Base-by-base conservation (phyloP, 30 jellyfish, hydroid and myxozoan species). In the Hydractinia symbiolongicarpus region DNA sequence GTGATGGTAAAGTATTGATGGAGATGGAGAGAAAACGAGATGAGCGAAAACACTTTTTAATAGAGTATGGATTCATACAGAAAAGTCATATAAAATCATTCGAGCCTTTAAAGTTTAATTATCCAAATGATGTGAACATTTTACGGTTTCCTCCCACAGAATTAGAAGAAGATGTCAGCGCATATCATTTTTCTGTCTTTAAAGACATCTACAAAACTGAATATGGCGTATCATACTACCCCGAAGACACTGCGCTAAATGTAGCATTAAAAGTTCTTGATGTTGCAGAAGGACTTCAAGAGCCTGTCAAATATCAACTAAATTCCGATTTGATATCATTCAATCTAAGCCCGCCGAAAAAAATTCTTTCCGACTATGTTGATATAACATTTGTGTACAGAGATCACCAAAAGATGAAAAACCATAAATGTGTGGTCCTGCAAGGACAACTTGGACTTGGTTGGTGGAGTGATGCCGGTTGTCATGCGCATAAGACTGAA, bases 391-490 rank as follows among this genome's bases (percentile, higher is more conserved):
- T 77, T 77, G 15, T 50, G 10, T 57, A 54, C 30, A 55, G 15
- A n/a, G 73, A 77, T 55, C 54, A 8, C 53, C 54, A 77, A 57
- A 57, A 52, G 15, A 77, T 55, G 51, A 77, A 13, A 49, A 77
- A 77, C 15, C 85, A 77, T 50, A 15, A 56, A 77, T 77, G 85
- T 30, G 85, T 61, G 10, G 50, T 54, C 49, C 15, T 55, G 17
- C 17, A 49, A 1, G 77, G 55, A 6, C 17, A 58, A 55, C 85
- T 55, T 77, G 76, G 75, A 11, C 30, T 50, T 5, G 75, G 75
- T 50, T 55, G 15, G 6, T 77, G 85, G 85, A 17, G 79, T 17
- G 73, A 77, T 30, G 85, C 30, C 10, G 85, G 73, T 30, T 77
- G 85, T 40, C 55, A 77, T 77, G 44, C 60, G 55, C 5, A 30